phyloP scores from a whole-genome alignment of 1,140 invertebrate species.

The Heterodera carotae region DNA sequence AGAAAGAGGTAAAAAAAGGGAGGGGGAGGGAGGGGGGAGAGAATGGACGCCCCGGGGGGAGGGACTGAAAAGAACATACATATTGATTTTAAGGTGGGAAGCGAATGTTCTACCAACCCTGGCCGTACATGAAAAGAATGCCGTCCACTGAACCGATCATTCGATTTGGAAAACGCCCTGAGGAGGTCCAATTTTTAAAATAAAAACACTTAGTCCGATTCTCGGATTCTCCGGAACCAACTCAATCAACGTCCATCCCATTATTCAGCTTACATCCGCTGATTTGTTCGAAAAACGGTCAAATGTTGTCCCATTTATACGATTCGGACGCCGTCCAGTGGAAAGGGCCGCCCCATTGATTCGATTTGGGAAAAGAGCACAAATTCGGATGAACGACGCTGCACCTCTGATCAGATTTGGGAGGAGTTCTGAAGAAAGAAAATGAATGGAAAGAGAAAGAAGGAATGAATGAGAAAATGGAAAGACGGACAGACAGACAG shows the following conservation, averaged over 20 bases:
- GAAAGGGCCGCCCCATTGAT: slow-evolving; percentile 39
- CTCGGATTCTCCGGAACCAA: background rate
- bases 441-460: slow-evolving; percentile 1
- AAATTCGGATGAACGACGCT: background rate
- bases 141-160: slow-evolving; percentile 39
- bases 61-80: background rate
- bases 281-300: background rate
- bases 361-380: slow-evolving; percentile 49
- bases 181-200: slow-evolving; percentile 19
- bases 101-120: slow-evolving; percentile 26
- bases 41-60: no score
- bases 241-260: background rate
- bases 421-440: slow-evolving; percentile 19
- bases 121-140: slow-evolving; percentile 32
- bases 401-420: slow-evolving; percentile 51
- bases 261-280: background rate
- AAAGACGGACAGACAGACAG: background rate
- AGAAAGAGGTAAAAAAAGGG: background rate
- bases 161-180: slow-evolving; percentile 50
- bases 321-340: slow-evolving; percentile 29
- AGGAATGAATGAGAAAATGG: slow-evolving; percentile 8
- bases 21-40: no score
- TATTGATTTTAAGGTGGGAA: slow-evolving; percentile 19
- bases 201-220: background rate
- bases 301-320: slow-evolving; percentile 31